Conservation (phyloP, 2,888 invertebrate species). For the Ophonus ardosiacus region DNA sequence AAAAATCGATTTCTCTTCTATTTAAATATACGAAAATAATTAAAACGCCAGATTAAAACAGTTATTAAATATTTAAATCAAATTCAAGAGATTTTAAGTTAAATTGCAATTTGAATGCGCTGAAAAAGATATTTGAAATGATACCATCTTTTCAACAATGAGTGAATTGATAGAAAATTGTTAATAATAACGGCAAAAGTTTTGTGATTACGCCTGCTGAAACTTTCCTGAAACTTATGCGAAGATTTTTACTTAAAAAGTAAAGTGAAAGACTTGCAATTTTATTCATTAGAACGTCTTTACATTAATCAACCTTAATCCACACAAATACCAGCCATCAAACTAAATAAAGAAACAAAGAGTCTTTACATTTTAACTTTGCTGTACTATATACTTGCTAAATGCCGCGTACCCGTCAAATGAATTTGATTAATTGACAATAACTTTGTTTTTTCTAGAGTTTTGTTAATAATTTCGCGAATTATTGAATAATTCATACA, state of each 20-base stretch:
- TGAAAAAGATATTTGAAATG: too few species aligned
- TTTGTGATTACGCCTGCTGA: neutral
- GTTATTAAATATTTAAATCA: constrained; percentile 38
- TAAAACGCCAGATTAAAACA: constrained; percentile 21
- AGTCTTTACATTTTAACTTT: neutral
- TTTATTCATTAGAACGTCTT: constrained; percentile 37
- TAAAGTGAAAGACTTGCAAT: neutral
- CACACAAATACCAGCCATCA: neutral
- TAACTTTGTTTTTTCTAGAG: neutral
- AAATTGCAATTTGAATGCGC: neutral
- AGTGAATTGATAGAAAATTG: neutral
- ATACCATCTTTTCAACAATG: too few species aligned
- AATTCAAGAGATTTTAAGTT: constrained; percentile 4
- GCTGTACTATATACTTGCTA: neutral
- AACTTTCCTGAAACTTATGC: neutral
- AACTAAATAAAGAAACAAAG: neutral
- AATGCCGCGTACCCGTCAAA: neutral
- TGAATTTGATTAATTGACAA: neutral
- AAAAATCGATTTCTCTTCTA: constrained; percentile 38
- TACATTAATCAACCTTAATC: constrained; percentile 49
- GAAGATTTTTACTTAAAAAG: neutral
- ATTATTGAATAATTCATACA: constrained; percentile 18
- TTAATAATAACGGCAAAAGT: neutral
- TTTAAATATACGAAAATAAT: constrained; percentile 57
- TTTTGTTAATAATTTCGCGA: constrained; percentile 18